phyloP scores from a whole-genome alignment of 2,888 invertebrate species.

The Xanthorhoe spadicearia region DNA sequence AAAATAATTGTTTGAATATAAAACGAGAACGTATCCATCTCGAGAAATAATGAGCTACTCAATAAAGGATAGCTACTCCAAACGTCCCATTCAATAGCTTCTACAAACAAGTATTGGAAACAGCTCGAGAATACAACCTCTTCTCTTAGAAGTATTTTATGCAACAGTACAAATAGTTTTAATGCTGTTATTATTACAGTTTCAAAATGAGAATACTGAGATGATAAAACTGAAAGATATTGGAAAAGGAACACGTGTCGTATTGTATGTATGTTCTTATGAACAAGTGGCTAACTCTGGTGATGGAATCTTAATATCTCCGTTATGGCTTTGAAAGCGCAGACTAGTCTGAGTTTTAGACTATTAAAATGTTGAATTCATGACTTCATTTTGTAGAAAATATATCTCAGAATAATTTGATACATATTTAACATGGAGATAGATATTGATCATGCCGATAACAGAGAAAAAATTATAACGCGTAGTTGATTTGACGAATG shows the following conservation, averaged over 20 bases:
- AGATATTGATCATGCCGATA: no score
- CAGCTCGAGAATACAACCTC: slow-evolving; percentile 9
- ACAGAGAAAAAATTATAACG: no score
- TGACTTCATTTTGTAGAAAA: no score
- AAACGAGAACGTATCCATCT: slow-evolving; percentile 19
- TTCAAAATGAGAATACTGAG: not conserved
- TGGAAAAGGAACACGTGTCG: not conserved
- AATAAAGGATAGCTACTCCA: slow-evolving; percentile 49
- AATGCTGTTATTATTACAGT: not conserved
- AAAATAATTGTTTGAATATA: not conserved
- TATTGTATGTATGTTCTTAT: no score
- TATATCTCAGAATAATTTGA: no score
- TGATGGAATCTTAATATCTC: no score
- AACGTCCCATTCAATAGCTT: slow-evolving; percentile 48
- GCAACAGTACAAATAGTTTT: not conserved
- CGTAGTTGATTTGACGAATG: no score
- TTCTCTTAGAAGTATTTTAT: not conserved
- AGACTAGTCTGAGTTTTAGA: no score
- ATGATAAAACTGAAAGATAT: not conserved
- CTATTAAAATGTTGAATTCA: no score
- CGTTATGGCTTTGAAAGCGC: no score
- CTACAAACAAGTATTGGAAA: slow-evolving; percentile 17
- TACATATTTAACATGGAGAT: no score
- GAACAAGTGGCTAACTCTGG: no score
- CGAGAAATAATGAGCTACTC: slow-evolving; percentile 61